phyloP scores from a whole-genome alignment of 2,113 vertebrate species.

The Calyptommatus sinebrachiatus region DNA sequence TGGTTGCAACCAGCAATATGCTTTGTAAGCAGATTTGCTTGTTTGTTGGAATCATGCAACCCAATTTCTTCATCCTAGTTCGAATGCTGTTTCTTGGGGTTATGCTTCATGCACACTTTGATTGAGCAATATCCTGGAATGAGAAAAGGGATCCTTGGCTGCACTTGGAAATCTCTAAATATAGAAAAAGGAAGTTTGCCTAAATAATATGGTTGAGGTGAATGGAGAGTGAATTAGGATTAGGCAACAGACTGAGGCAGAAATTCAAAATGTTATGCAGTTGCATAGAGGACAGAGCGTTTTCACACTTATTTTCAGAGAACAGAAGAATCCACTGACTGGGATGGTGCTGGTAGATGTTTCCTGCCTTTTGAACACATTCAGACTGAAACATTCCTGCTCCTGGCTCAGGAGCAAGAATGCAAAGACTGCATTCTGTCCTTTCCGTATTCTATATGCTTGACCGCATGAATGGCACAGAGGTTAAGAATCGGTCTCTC shows the following conservation, averaged over 20 bases:
- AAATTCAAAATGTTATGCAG: neutral
- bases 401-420: too few species aligned
- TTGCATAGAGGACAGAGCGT: too few species aligned
- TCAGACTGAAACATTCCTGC: too few species aligned
- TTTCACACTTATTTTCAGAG: too few species aligned
- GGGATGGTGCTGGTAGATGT: too few species aligned
- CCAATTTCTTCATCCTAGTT: neutral
- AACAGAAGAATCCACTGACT: too few species aligned
- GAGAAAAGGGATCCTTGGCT: neutral
- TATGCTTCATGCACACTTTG: too few species aligned
- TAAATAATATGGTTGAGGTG: neutral
- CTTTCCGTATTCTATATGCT: too few species aligned
- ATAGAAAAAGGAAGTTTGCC: neutral
- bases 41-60: neutral
- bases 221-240: neutral
- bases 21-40: neutral
- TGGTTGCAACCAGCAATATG: neutral
- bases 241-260: neutral
- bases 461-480: too few species aligned
- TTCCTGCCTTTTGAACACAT: too few species aligned
- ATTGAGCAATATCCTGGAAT: conserved; percentile 11
- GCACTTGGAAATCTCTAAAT: neutral
- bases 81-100: neutral
- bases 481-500: too few species aligned
- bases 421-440: too few species aligned